Evolutionary conservation across 2,888 invertebrate genomes (phyloP).

Genomic region (Synanthedon andrenaeformis): DNA sequence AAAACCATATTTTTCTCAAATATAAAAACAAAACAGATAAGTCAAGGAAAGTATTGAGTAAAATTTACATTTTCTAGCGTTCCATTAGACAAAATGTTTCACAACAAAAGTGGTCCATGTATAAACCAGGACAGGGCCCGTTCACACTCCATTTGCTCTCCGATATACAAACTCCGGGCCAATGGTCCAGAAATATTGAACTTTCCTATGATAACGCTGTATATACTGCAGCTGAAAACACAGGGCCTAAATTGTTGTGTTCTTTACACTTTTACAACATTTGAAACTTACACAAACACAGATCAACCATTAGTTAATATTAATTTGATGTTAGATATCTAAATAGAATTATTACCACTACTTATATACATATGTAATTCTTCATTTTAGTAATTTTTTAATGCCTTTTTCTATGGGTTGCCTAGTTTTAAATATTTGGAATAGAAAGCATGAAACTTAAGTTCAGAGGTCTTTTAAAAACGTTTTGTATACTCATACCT

Average conservation of each 20-base stretch:
- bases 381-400: too few relatives aligned
- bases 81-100: background rate
- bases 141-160: conserved; percentile 19
- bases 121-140: background rate
- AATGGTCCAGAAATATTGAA: conserved; percentile 18
- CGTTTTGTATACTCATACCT: too few relatives aligned
- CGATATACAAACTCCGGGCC: conserved; percentile 8
- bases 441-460: too few relatives aligned
- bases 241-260: too few relatives aligned
- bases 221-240: background rate
- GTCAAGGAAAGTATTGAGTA: background rate
- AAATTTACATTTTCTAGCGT: background rate
- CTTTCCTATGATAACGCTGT: conserved; percentile 3
- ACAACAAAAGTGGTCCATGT: background rate
- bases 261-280: too few relatives aligned
- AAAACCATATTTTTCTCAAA: too few relatives aligned
- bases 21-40: too few relatives aligned
- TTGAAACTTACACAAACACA: background rate
- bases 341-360: too few relatives aligned
- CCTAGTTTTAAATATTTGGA: too few relatives aligned
- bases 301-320: background rate
- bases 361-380: too few relatives aligned
- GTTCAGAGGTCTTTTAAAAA: too few relatives aligned
- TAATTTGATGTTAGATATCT: background rate
- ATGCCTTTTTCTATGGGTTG: too few relatives aligned